Base-by-base conservation (phyloP, 2,888 invertebrate species). In the Fragum fragum region DNA sequence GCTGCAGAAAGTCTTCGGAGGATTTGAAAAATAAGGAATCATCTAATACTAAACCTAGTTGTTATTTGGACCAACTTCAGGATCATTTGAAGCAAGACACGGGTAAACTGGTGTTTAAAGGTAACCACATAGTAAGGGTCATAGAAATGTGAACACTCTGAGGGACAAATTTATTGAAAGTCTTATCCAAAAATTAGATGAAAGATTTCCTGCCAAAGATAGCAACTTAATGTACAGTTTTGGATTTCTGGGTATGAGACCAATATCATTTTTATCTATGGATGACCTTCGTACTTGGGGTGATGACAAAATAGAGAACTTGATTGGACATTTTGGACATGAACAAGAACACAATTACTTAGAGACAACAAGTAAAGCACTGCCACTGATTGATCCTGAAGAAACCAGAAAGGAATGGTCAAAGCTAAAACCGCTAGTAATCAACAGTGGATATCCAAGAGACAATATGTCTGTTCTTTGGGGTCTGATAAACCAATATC, bases 171-270 rank as follows among this genome's bases (percentile, higher is more conserved):
- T 74, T 26, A 61, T 70, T 61, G 69, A 79, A 39, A 29, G 29
- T 26, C 23, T 73, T 2, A 21, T 79, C 11, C 29, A 74, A 16
- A 79, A 70, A 18, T 26, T 75, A 11, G 42, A 70, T n/a, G 63
- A 59, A 5, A 70, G 70, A 21, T 79, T 79, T 39, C 75, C 71
- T 16, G 75, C 55, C 3, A 18, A 61, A 52, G 75, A 75, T 29
- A 75, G 70, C 32, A 79, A 74, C 52, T 5, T 75, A 18, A 61
- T 70, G 0, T 75, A 70, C 70, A 70, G 52, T 11, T 79, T 70
- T 75, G 61, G 32, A 18, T 23, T 52, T 18, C 42, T 79, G 16
- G 61, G 23, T 14, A 57, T 61, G 47, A 79, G 75, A 70, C 75
- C 75, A 47, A 9, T 79, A 1, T 39, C 70, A 21, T 75, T 75